Conservation (phyloP, 1,140 invertebrate species). For the Drosophila yakuba region DNA sequence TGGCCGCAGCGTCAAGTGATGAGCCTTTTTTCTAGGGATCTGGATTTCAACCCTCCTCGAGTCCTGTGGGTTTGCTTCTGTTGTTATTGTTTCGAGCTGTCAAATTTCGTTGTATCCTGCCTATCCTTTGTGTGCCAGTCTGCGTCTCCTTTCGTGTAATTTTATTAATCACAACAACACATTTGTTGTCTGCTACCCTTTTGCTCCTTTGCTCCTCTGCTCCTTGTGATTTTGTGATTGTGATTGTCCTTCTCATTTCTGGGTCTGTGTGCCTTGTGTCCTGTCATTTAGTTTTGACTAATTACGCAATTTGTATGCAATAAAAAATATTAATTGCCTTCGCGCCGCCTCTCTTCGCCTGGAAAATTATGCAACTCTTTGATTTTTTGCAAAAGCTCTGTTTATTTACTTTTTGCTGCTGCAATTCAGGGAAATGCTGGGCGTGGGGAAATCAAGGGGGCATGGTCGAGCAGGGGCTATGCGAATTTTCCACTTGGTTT, state of each 20-base stretch:
- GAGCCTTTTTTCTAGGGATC: conserved; percentile 51
- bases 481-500: conserved; percentile 73
- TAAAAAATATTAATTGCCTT: conserved; percentile 74
- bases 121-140: conserved; percentile 4
- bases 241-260: conserved; percentile 41
- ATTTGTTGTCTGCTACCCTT: conserved; percentile 56
- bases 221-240: background rate
- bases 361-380: conserved; percentile 37
- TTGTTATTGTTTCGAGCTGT: conserved; percentile 76
- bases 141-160: conserved; percentile 61
- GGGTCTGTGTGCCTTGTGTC: conserved; percentile 33
- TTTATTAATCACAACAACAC: conserved; percentile 83
- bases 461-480: conserved; percentile 32
- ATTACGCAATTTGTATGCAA: conserved; percentile 81
- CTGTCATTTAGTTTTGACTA: conserved; percentile 77
- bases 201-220: background rate
- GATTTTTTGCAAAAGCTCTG: conserved; percentile 49
- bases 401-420: conserved; percentile 65
- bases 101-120: conserved; percentile 63
- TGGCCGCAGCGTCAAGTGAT: conserved; percentile 73
- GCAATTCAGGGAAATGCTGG: background rate
- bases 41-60: conserved; percentile 53
- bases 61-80: conserved; percentile 39
- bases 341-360: conserved; percentile 11
- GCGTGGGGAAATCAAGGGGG: conserved; percentile 1